Base-by-base conservation (phyloP, 2,113 vertebrate species). In the Nibea albiflora region DNA sequence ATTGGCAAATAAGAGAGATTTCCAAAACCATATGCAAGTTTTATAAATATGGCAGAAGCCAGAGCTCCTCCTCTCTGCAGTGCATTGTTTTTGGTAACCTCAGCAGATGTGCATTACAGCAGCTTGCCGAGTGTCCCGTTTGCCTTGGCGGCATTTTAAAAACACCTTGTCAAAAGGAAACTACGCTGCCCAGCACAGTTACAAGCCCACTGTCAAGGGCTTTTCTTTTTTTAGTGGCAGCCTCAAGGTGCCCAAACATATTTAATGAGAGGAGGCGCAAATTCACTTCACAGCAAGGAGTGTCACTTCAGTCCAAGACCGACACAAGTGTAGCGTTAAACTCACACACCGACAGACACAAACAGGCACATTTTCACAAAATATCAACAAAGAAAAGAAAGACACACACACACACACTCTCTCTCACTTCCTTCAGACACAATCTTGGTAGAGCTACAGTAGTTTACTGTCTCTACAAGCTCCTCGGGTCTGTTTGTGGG, bases 221-320 rank as follows among this genome's bases (percentile, higher is more conserved):
- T 15, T 57, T 6, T 17, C 24, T 28, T 63, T 52, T 24, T 50
- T 39, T 6, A 76, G 50, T 17, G 44, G 26, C 52, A 52, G 56
- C 39, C 49, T 52, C 42, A 78, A 53, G 60, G 20, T 22, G 19
- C 71, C 20, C 11, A 58, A 67, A 85, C 39, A 75, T 31, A 56
- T 80, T 75, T 11, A 73, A 35, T 28, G 44, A 61, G 46, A 83
- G 42, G 28, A 71, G 60, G 22, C 73, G 74, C 3, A 35, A 78
- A 74, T 77, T 90, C 72, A 85, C 71, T 75, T 90, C 76, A 90
- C 78, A 87, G 84, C 79, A 74, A 54, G 74, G 80, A 90, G 78
- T 76, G 76, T 87, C 65, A 86, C 79, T 66, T 63, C 39, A 73
- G 68, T 62, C 69, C 62, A 68, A 66, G 54, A 75, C 24, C 53